Evolutionary conservation across 2,113 vertebrate genomes (phyloP).

Genomic region (Rhagologus leucostigma): DNA sequence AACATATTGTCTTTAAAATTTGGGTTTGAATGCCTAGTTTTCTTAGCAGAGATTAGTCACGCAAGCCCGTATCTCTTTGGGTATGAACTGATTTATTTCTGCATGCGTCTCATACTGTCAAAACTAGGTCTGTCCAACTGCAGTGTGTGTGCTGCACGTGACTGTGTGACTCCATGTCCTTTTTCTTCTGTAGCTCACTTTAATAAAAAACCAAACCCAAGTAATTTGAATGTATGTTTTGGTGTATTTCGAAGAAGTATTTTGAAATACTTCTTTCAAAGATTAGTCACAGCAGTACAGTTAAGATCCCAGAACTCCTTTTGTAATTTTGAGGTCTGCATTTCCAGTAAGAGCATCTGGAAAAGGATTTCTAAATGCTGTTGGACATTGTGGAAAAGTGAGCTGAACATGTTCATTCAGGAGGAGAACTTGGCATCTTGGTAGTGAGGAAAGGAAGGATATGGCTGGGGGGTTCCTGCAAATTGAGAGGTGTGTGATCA

Average conservation of each 20-base stretch:
- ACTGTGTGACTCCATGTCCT: fast-evolving
- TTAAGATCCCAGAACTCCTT: background rate
- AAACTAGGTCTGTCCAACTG: background rate
- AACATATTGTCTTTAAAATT: background rate
- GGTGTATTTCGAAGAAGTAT: background rate
- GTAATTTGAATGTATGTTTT: background rate
- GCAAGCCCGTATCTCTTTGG: background rate
- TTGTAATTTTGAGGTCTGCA: background rate
- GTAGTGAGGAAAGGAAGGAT: background rate
- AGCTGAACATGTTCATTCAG: background rate
- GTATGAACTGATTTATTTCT: background rate
- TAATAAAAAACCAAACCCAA: background rate
- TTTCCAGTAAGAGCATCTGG: slow-evolving; percentile 7
- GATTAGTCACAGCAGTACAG: background rate
- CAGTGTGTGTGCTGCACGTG: fast-evolving
- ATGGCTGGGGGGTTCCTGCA: too few species aligned
- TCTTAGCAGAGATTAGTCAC: background rate
- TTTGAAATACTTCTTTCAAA: background rate
- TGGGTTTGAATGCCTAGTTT: background rate
- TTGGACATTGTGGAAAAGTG: background rate
- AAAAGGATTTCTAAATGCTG: background rate
- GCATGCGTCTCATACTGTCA: fast-evolving
- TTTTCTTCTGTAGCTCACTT: background rate
- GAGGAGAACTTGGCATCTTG: background rate
- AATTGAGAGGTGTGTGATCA: background rate